Evolutionary conservation across 37 sponge, comb jelly and placozoan genomes (phyloP), one percentile per base, ranked within the genome.

Genomic region (Ianthella basta): DNA sequence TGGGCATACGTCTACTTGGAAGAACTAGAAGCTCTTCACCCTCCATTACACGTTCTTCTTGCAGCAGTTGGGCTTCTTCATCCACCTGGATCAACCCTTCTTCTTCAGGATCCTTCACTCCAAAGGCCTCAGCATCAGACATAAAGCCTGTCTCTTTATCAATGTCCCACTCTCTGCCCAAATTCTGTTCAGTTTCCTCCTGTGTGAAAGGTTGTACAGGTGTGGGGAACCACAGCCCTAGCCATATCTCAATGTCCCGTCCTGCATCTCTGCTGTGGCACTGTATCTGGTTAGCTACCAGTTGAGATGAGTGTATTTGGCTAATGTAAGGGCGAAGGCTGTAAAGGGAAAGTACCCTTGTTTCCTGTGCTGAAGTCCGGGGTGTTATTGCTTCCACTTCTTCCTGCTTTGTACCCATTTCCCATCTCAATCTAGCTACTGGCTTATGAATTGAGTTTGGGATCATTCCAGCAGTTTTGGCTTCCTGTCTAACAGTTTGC

Each of bases 211-310:
- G 50, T 44, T 27, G 4, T 13, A 61, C 18, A 24, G 68, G 24
- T n/a, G 72, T 23, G 4, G 77, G 55, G 57, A 61, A 81, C 91
- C 91, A 87, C 27, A 91, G 56, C 0, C 38, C 75, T 21, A 91
- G 77, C 91, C 91, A 91, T 6, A 84, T 79, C 19, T 87, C 88
- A 12, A 91, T 69, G 56, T 87, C 81, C 27, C 84, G 84, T 34
- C 85, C 86, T 0, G 0, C 12, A 61, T 27, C 50, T 44, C 50
- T 44, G 50, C 50, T 44, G 50, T 44, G 6, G 8, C 10, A 61
- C 10, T 29, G 64, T 10, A 27, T 29, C 64, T 12, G 10, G 12
- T 13, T 61, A 10, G 3, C 10, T 10, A 13, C 64, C 24, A 61
- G 4, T 61, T 61, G 64, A 10, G 13, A 4, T 29, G 2, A 6